Percentiles rank a stretch among this genome's conserved stretches.
phyloP scores from a whole-genome alignment of 2,113 vertebrate species.

The Helogale parvula region DNA sequence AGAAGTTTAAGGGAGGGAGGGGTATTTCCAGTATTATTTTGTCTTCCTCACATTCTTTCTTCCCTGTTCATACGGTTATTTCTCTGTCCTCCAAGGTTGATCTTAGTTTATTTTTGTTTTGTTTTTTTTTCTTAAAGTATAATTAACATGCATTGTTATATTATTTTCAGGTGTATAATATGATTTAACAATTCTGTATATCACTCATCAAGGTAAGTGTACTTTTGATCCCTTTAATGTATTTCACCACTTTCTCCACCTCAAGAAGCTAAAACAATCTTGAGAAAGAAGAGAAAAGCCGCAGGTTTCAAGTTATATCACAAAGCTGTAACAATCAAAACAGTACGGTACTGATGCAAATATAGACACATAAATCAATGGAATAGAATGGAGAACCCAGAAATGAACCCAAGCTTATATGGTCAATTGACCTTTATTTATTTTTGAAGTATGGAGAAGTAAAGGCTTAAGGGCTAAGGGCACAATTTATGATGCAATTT shows the following conservation, averaged over 20 bases:
- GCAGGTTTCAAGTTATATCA: background rate
- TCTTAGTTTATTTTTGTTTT: background rate
- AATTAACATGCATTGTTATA: background rate
- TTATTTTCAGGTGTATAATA: background rate
- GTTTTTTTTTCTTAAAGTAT: background rate
- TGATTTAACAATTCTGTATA: background rate
- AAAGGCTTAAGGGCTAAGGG: background rate
- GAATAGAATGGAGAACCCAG: background rate
- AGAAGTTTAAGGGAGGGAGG: rapidly evolving
- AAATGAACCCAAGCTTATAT: background rate
- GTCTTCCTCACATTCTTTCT: background rate
- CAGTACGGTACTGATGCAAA: background rate
- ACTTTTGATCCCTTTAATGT: background rate
- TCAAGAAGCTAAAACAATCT: background rate
- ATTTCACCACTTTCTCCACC: background rate
- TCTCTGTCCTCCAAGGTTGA: background rate
- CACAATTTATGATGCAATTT: background rate
- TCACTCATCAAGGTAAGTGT: background rate
- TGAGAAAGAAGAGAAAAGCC: background rate
- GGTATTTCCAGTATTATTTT: background rate
- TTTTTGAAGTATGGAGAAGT: background rate
- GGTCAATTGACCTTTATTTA: background rate
- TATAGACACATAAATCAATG: background rate
- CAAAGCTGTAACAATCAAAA: background rate
- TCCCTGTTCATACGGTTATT: background rate